phyloP scores from a whole-genome alignment of 2,888 invertebrate genomes.

The Lycocerus yunnanus region DNA sequence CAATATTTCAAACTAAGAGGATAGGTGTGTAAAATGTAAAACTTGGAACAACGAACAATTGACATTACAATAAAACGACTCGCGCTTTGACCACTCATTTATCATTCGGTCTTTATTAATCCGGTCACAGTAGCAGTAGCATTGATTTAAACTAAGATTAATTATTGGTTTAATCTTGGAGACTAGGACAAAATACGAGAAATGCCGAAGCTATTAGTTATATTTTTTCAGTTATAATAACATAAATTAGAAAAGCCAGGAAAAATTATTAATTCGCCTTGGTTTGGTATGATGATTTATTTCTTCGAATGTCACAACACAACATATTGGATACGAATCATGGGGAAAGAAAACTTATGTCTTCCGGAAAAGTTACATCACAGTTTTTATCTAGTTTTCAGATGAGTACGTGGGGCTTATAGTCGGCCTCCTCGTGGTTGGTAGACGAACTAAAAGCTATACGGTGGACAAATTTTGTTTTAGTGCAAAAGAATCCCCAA shows the following conservation, averaged over 20 bases:
- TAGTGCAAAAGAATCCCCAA: no score
- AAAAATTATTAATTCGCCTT: background rate
- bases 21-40: constrained; percentile 20
- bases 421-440: no score
- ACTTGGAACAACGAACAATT: constrained; percentile 12
- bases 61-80: constrained; percentile 28
- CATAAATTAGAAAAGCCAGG: background rate
- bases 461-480: no score
- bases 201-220: background rate
- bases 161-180: constrained; percentile 15
- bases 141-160: constrained; percentile 33
- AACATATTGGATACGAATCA: no score
- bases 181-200: background rate
- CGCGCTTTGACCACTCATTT: constrained; percentile 29
- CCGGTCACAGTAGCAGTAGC: constrained; percentile 16
- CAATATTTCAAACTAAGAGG: constrained; percentile 18
- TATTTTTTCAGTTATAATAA: background rate
- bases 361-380: background rate
- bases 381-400: background rate
- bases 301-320: background rate
- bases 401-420: background rate
- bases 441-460: background rate
- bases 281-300: background rate
- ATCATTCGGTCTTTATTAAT: constrained; percentile 34
- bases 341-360: no score